Conservation (phyloP, 2,113 vertebrate genomes). For the Petrocephalus microphthalmus region DNA sequence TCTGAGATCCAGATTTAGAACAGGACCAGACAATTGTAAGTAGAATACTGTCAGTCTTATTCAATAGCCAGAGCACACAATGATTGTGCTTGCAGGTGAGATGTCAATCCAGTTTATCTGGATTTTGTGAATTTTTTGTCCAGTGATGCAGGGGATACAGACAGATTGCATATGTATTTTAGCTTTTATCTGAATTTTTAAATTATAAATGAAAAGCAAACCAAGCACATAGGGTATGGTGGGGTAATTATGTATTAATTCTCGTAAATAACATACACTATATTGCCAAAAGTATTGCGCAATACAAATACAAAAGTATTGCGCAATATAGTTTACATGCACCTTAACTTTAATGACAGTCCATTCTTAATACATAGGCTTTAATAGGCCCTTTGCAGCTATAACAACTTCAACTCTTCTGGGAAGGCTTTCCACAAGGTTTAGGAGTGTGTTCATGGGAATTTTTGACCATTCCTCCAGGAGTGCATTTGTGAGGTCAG, state of each 20-base stretch:
- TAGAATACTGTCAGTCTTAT: neutral
- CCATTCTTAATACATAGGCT: too few species aligned
- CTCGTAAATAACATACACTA: neutral
- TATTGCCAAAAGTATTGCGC: neutral
- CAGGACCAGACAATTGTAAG: neutral
- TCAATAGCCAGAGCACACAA: neutral
- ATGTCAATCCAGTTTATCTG: neutral
- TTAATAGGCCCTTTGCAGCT: too few species aligned
- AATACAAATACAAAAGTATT: too few species aligned
- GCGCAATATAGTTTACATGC: too few species aligned
- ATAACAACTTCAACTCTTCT: too few species aligned
- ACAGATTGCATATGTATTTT: neutral
- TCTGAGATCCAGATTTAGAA: neutral
- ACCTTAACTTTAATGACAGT: too few species aligned
- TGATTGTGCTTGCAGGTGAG: neutral
- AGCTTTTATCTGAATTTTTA: neutral
- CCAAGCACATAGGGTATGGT: neutral
- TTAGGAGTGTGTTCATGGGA: too few species aligned
- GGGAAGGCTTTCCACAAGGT: too few species aligned
- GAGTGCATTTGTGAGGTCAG: too few species aligned
- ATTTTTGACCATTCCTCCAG: too few species aligned
- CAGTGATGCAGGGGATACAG: neutral
- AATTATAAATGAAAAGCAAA: neutral
- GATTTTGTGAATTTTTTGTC: neutral
- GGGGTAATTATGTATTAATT: neutral